Conservation (phyloP, 2,113 vertebrate species). For the Ivindomyrus marchei region DNA sequence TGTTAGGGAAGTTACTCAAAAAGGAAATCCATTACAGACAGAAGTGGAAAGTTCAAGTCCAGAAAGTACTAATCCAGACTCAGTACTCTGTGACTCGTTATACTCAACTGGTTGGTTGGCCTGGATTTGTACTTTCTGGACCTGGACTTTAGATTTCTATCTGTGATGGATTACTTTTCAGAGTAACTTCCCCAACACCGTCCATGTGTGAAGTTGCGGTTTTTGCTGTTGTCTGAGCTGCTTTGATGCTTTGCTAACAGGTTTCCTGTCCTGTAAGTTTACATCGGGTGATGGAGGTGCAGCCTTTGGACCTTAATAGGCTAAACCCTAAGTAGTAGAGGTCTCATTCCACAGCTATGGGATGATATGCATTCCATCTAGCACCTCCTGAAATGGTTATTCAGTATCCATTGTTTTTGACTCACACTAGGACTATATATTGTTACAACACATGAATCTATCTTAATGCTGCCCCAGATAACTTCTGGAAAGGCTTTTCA, state of each 20-base stretch:
- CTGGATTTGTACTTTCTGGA: neutral
- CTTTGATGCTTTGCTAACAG: neutral
- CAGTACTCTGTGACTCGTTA: neutral
- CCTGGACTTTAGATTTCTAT: neutral
- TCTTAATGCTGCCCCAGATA: neutral
- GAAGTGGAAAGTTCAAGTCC: neutral
- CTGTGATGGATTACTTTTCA: neutral
- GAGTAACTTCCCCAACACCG: neutral
- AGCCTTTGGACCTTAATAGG: neutral
- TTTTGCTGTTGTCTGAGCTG: neutral
- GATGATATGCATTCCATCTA: neutral
- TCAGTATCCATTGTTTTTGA: neutral
- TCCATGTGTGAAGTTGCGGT: neutral
- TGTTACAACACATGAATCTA: neutral
- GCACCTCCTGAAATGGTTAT: neutral
- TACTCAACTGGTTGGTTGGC: neutral
- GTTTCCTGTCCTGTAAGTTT: neutral
- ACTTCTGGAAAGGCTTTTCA: conserved; percentile 28
- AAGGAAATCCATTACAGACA: neutral
- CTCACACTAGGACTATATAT: neutral
- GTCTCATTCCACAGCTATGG: neutral
- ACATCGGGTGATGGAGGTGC: neutral
- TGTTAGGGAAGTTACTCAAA: neutral
- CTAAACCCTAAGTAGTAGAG: neutral
- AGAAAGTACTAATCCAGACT: neutral